Evolutionary conservation across 2,888 invertebrate species (phyloP).

Genomic region (Troides helena): DNA sequence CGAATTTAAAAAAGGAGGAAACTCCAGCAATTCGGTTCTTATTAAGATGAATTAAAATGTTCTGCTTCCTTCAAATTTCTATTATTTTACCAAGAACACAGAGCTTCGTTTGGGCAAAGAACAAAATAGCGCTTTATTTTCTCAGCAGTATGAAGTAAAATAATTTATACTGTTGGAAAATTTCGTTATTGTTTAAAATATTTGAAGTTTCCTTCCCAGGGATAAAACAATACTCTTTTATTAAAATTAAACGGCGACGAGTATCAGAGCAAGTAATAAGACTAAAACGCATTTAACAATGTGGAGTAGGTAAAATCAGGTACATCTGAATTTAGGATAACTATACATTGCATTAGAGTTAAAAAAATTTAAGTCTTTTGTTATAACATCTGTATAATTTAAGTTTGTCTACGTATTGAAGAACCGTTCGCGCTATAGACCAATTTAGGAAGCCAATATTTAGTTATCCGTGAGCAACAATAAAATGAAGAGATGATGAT

Average conservation of each 20-base stretch:
- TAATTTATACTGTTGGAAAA: slow-evolving; percentile 18
- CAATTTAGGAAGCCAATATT: too few species aligned
- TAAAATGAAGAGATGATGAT: background rate
- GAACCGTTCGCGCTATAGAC: too few species aligned
- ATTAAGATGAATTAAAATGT: slow-evolving; percentile 37
- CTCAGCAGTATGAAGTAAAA: slow-evolving; percentile 14
- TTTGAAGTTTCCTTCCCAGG: slow-evolving; percentile 14
- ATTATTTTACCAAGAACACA: slow-evolving; percentile 26
- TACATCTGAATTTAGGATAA: too few species aligned
- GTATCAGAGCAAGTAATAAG: background rate
- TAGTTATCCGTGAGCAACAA: too few species aligned
- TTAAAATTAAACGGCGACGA: background rate
- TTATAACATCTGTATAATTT: too few species aligned
- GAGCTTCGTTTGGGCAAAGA: slow-evolving; percentile 3
- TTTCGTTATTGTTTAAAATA: slow-evolving; percentile 23
- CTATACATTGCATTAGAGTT: too few species aligned
- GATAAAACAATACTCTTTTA: slow-evolving; percentile 14
- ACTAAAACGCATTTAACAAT: background rate
- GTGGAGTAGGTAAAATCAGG: background rate
- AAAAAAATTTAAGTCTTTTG: too few species aligned
- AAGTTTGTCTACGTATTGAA: too few species aligned
- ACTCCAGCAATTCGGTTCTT: slow-evolving; percentile 50
- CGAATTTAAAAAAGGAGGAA: slow-evolving; percentile 51
- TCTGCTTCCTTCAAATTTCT: slow-evolving; percentile 24
- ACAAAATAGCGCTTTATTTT: slow-evolving; percentile 14